Conservation (phyloP, 2,797 vertebrate species). For the Tenualosa thibaudeaui region DNA sequence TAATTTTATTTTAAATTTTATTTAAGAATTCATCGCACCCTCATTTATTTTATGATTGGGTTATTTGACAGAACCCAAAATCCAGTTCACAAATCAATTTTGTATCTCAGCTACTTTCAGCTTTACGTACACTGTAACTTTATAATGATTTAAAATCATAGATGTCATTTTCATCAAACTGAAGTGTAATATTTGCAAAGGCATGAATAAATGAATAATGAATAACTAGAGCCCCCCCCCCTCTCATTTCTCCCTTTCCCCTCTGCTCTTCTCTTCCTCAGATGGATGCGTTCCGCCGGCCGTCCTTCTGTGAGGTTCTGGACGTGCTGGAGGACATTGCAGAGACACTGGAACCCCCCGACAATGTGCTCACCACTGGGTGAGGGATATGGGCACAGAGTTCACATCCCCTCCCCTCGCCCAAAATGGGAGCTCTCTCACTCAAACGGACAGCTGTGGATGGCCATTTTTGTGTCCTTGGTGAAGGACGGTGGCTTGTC, state of each 20-base stretch:
- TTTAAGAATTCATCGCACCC: no score
- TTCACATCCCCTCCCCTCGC: background rate
- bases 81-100: no score
- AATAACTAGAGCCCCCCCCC: background rate
- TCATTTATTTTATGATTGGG: no score
- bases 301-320: slow-evolving; percentile 69
- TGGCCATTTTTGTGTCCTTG: background rate
- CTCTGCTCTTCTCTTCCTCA: slow-evolving; percentile 37
- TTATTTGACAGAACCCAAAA: no score
- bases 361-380: slow-evolving; percentile 49
- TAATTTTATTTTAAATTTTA: no score
- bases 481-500: slow-evolving; percentile 25
- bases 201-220: background rate
- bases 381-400: slow-evolving; percentile 37
- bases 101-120: no score
- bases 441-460: slow-evolving; percentile 6
- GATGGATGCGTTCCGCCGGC: slow-evolving; percentile 74
- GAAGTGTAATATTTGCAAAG: background rate
- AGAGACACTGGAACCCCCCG: slow-evolving; percentile 62
- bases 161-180: background rate
- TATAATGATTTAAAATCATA: no score
- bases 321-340: slow-evolving; percentile 69
- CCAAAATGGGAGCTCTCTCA: background rate
- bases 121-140: no score
- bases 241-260: background rate